Conservation (phyloP, 2,888 invertebrate genomes). For the Nomada ruficornis region DNA sequence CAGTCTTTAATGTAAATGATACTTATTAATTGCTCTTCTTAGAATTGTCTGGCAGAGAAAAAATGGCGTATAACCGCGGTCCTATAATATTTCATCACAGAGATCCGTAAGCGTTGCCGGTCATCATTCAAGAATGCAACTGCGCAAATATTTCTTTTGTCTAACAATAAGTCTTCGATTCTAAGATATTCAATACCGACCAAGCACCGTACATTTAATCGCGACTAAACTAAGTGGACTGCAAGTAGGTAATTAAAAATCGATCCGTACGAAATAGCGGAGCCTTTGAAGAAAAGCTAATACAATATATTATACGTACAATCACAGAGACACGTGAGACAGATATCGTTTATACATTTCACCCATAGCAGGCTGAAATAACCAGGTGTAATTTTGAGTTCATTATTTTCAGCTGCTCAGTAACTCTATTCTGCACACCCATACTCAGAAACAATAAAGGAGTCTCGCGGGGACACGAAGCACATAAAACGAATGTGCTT, state of each 20-base stretch:
- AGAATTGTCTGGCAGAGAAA: constrained; percentile 18
- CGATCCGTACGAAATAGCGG: neutral
- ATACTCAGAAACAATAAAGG: constrained; percentile 20
- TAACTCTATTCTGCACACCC: constrained; percentile 21
- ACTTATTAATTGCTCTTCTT: constrained; percentile 17
- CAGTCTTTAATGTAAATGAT: neutral
- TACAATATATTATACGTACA: too few species aligned
- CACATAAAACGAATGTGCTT: neutral
- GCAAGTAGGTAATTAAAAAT: neutral
- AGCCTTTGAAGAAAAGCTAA: neutral
- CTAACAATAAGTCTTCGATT: constrained; percentile 5
- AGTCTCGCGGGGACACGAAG: neutral
- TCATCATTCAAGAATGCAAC: constrained; percentile 65
- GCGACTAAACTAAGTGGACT: neutral
- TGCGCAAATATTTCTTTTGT: constrained; percentile 24
- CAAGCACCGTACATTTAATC: constrained; percentile 2
- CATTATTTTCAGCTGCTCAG: constrained; percentile 33
- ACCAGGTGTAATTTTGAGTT: constrained; percentile 1
- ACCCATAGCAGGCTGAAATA: neutral
- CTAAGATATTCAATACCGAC: neutral
- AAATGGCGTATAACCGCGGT: constrained; percentile 47
- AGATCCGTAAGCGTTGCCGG: constrained; percentile 61
- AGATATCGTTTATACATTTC: too few species aligned
- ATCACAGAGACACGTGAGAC: too few species aligned
- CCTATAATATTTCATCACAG: constrained; percentile 59